These are phyloP conservation scores for Drosophila paranaensis DNA, from an alignment of 2,888 invertebrate genomes.

Conservation along the genomic window DNA sequence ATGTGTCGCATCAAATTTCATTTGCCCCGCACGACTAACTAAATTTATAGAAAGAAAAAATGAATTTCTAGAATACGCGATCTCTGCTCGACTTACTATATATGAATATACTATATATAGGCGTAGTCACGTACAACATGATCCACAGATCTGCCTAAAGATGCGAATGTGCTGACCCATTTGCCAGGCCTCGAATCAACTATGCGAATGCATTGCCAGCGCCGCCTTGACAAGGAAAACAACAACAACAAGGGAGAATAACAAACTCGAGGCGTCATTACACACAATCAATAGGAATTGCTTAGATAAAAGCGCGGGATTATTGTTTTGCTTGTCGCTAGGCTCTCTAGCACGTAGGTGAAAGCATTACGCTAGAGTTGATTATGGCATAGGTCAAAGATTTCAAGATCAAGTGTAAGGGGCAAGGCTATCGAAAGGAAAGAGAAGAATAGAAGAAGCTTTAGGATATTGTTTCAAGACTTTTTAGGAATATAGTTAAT, in stretches of 20 bases:
- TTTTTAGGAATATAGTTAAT: no score
- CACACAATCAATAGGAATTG: slow-evolving; percentile 31
- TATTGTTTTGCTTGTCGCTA: background rate
- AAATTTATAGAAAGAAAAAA: background rate
- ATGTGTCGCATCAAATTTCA: slow-evolving; percentile 73
- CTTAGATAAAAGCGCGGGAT: background rate
- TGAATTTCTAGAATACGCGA: slow-evolving; percentile 9
- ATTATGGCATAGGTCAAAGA: background rate
- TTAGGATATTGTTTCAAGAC: no score
- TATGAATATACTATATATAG: background rate
- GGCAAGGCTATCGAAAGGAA: no score
- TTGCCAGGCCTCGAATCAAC: slow-evolving; percentile 45
- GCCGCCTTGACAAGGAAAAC: slow-evolving; percentile 26
- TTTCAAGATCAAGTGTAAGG: background rate
- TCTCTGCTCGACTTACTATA: background rate
- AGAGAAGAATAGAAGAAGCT: no score
- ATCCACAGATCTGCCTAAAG: slow-evolving; percentile 23
- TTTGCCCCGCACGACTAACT: slow-evolving; percentile 18
- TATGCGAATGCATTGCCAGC: slow-evolving; percentile 45
- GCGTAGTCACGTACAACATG: slow-evolving; percentile 46
- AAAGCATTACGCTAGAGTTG: background rate
- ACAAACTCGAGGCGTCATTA: slow-evolving; percentile 36
- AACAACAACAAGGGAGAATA: background rate
- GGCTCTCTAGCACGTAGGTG: background rate
- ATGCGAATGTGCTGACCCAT: slow-evolving; percentile 59